Base-by-base conservation (phyloP, 2,797 vertebrate genomes). In the Otolemur crassicaudatus region DNA sequence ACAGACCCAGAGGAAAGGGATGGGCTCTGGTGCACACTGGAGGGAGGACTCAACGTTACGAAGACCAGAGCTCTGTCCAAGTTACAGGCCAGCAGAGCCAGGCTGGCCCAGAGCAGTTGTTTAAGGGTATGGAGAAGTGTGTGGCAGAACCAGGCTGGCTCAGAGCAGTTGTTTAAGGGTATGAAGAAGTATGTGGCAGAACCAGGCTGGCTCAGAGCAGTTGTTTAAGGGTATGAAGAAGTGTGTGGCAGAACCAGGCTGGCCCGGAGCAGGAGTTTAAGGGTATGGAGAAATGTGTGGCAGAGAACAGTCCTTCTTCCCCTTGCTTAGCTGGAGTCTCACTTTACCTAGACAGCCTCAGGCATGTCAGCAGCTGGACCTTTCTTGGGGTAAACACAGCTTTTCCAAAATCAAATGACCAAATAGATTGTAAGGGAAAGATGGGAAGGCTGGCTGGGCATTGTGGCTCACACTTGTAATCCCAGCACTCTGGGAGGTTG, bases 401-500 rank as follows among this genome's bases (percentile, higher is more conserved):
- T 86, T 76, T 91, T 65, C 43, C 72, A 37, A 89, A 60, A 92
- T 63, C 73, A 70, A 91, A 91, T 53, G 61, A 34, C 46, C 56
- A 92, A 60, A 37, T 75, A 84, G 86, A 85, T 37, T 46, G 2
- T 60, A 91, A 95, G 29, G 65, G 46, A 25, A 84, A 65, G 13
- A 8, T 23, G 1, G 31, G n/a, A 73, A 11, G 58, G 46, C 46
- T 46, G 46, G 46, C 46, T 11, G 9, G 46, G 46, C 46, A 46
- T 11, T 10, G 46, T 46, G 46, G 46, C 46, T 46, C 46, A 46
- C 46, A 46, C 46, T 46, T 46, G 10, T 46, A 46, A 46, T 46
- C 46, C 46, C 46, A 46, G 46, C 46, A 46, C 46, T 46, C 46
- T 46, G 46, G 46, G 46, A 46, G 46, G 46, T 46, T 46, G 46